A percentile compares a stretch with the other conserved stretches of the same genome.
Evolutionary conservation across 2,113 vertebrate species (phyloP).

Genomic region (Penelope pileata): DNA sequence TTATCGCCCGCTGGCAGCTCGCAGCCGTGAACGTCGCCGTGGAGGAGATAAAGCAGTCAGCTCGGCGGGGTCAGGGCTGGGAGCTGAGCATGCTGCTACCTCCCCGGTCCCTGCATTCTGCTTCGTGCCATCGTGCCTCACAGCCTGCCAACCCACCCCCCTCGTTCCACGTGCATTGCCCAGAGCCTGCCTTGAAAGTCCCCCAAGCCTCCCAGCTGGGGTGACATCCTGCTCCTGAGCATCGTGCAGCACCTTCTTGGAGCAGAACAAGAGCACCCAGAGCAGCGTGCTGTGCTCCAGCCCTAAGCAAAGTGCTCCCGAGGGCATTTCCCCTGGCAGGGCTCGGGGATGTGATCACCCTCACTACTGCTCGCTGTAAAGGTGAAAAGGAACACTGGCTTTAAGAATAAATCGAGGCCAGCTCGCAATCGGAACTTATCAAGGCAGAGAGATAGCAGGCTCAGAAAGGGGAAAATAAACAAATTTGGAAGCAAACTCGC

Average conservation of each 20-base stretch:
- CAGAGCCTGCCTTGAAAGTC: not conserved
- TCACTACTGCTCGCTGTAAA: not conserved
- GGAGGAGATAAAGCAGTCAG: slow-evolving; percentile 32
- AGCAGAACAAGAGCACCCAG: too few relatives aligned
- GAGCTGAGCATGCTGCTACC: not conserved
- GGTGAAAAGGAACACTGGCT: not conserved
- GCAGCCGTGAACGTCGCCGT: not conserved
- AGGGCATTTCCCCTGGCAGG: not conserved
- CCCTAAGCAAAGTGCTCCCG: not conserved
- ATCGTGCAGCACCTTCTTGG: too few relatives aligned
- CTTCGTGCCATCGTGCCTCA: too few relatives aligned
- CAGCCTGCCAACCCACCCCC: too few relatives aligned
- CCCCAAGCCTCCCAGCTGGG: not conserved
- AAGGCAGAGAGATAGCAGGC: not conserved
- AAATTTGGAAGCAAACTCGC: not conserved
- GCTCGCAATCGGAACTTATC: not conserved
- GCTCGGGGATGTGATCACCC: not conserved
- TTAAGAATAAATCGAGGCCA: not conserved
- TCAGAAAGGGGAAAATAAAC: not conserved
- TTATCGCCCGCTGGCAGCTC: not conserved
- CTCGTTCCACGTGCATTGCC: not conserved
- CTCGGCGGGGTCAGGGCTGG: slow-evolving; percentile 18
- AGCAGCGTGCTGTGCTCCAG: too few relatives aligned
- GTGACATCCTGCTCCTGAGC: not conserved
- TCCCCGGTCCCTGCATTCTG: not conserved